Base-by-base conservation (phyloP, 53 echinoderm and acorn worm species). In the Actinopyga echinites region DNA sequence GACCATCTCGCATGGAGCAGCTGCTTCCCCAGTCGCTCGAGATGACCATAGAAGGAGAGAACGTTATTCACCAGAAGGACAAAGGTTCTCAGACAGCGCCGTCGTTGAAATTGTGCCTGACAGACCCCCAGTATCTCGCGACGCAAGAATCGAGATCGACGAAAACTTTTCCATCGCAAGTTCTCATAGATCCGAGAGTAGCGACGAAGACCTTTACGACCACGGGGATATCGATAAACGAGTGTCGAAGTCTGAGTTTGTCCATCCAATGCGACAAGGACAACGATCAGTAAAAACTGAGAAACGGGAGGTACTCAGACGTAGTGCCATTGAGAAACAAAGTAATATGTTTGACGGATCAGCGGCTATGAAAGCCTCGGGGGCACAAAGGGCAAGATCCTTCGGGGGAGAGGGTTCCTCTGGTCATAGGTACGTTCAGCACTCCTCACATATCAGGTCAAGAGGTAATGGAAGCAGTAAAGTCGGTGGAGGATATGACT, bases 201-300 rank as follows among this genome's bases (percentile, higher is more conserved):
- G 95, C 62, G 95, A 95, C 38, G 95, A 95, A 64, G 95, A 95
- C 82, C 88, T 95, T 26, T 95, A 95, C 29, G 95, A 95, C 80
- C 90, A 92, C 20, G 95, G 95, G 30, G 95, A 95, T 20, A 31
- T 30, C 32, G 77, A 49, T 53, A 77, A 54, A 31, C 25, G 56
- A 55, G 56, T 55, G 21, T 12, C 54, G 3, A 32, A 30, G 21
- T 69, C 69, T 35, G 49, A 49, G 17, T 49, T 49, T 49, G 49
- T 13, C 3, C 49, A 13, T 17, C 17, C 49, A 49, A 15, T 3
- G 17, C 49, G 49, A 49, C 49, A 77, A 31, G 31, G 34, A 3
- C 77, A 77, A 1, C 77, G 52, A 56, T 32, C 34, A 4, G 20
- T 32, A 32, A 54, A 21, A 3, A 32, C 28, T 13, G 77, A 77